A percentile compares a stretch with the other conserved stretches of the same genome.
These are phyloP conservation scores for Rhamnusium bicolor DNA, from an alignment of 2,888 invertebrate genomes.

Conservation along the genomic window DNA sequence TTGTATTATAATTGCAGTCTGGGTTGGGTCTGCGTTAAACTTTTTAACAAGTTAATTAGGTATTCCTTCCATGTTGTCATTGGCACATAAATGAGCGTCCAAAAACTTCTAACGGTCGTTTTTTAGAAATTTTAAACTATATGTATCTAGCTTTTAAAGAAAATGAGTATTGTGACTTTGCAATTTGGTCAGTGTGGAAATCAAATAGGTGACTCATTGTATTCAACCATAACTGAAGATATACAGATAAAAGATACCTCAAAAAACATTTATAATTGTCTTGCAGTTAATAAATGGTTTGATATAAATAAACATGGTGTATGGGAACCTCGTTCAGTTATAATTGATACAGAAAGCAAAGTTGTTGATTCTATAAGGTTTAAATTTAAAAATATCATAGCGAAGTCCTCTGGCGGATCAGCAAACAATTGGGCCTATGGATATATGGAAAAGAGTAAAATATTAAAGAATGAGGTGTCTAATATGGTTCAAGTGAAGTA, in stretches of 20 bases:
- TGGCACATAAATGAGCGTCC: neutral
- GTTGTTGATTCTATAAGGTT: conserved; percentile 65
- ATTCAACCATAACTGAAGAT: conserved; percentile 69
- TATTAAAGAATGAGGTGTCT: conserved; percentile 65
- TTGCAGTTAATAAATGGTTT: conserved; percentile 71
- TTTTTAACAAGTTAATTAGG: neutral
- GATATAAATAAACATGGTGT: conserved; percentile 63
- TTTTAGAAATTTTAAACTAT: too few relatives aligned
- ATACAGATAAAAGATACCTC: conserved; percentile 58
- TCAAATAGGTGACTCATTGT: conserved; percentile 72
- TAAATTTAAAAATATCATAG: conserved; percentile 68
- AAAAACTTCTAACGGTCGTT: neutral
- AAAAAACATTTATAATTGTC: conserved; percentile 61
- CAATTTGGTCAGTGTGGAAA: conserved; percentile 75
- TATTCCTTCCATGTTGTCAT: neutral
- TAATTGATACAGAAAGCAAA: conserved; percentile 73
- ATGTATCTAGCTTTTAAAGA: neutral
- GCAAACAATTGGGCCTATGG: conserved; percentile 75
- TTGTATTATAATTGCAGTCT: too few relatives aligned
- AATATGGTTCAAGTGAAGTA: conserved; percentile 69
- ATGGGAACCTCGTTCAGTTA: conserved; percentile 69
- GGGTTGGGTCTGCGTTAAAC: too few relatives aligned
- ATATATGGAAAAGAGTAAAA: conserved; percentile 68
- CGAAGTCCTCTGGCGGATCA: conserved; percentile 70
- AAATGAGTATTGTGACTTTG: conserved; percentile 69